Conservation (phyloP, 2,888 invertebrate species). For the Erannis defoliaria region DNA sequence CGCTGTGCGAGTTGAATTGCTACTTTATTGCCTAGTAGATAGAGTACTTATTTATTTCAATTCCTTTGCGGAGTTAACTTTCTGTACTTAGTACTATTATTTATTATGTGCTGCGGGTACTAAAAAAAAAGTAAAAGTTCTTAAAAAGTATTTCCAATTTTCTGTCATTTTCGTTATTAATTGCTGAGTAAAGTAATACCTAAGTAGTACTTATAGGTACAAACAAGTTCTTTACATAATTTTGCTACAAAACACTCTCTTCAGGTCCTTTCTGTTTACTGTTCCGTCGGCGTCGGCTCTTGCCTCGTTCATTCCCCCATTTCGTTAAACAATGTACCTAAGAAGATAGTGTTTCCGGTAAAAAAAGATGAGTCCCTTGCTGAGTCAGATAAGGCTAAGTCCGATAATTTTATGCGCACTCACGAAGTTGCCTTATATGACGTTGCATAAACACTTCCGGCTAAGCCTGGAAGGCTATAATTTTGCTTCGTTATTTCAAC, state of each 20-base stretch:
- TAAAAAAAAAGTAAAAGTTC: too few species aligned
- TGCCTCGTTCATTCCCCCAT: not conserved
- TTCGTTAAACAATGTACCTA: not conserved
- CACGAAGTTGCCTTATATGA: conserved; percentile 3
- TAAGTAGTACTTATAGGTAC: not conserved
- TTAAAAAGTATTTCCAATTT: too few species aligned
- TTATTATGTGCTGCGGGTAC: too few species aligned
- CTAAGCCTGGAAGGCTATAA: not conserved
- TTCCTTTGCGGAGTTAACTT: too few species aligned
- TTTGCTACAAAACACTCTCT: not conserved
- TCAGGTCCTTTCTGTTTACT: not conserved
- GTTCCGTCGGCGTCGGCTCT: not conserved
- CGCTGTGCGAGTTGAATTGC: too few species aligned
- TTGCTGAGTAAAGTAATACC: too few species aligned
- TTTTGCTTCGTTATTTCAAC: not conserved
- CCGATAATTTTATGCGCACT: conserved; percentile 4
- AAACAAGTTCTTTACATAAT: too few species aligned
- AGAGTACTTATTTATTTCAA: too few species aligned
- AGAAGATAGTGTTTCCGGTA: not conserved
- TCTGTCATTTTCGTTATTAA: too few species aligned
- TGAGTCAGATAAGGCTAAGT: not conserved
- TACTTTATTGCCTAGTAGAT: too few species aligned
- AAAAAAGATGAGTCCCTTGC: not conserved
- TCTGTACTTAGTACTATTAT: too few species aligned
- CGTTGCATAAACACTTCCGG: conserved; percentile 3